Evolutionary conservation across 2,797 vertebrate genomes (phyloP), one percentile per base, ranked within the genome.

Genomic region (Mallotus villosus): DNA sequence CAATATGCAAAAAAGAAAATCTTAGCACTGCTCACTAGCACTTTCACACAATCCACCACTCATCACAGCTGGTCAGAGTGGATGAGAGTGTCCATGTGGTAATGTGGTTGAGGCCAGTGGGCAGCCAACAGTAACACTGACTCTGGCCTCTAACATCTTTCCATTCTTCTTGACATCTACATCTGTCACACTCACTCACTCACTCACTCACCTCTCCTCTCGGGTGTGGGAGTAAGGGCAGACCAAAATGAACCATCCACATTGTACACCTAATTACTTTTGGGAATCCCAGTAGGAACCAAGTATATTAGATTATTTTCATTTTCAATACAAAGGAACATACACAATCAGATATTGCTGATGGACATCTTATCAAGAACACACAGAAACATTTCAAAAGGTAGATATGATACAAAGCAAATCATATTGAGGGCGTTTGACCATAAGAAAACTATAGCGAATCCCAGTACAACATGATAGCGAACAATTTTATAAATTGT

Each of bases 261-360:
- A 86, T 32, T 86, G 75, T 63, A 71, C 66, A 79, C 70, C 85
- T 91, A 90, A 91, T 89, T 89, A 91, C 87, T 84, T 87, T 76
- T 78, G 76, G 86, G 81, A 75, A 86, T 86, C 84, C 79, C 60
- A 22, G 68, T 64, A 41, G 78, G 78, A 78, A 78, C 49, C 58
- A 3, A 71, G 75, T 78, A 21, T 82, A 81, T 87, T 61, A 82
- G 85, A 87, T 77, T 86, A 83, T 46, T 46, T 46, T 46, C 83
- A 68, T 81, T 72, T 55, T 79, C 59, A 51, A 73, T 64, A 49
- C 53, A 32, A 21, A 66, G 63, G 29, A 60, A 72, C 21, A 83
- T 84, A 74, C 68, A 74, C 68, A 74, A 80, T 69, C 46, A 68
- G 70, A 75, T 72, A 69, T 74, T 82, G 37, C 51, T 16, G 51